These are phyloP conservation scores for Pseudonaja textilis DNA, from an alignment of 2,113 vertebrate genomes.

Conservation along the genomic window DNA sequence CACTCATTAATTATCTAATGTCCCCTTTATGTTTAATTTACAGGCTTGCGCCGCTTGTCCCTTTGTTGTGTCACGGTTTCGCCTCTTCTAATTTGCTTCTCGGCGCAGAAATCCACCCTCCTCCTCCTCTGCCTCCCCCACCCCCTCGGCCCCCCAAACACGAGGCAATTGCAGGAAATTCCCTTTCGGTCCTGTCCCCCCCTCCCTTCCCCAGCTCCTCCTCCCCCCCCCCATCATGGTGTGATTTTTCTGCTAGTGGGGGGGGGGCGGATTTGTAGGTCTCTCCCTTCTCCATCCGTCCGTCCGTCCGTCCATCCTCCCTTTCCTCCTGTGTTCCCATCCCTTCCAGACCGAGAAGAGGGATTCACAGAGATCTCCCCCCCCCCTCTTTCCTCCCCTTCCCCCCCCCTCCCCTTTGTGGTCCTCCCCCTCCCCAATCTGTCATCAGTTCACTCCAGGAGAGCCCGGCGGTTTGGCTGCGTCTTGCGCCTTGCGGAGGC, in stretches of 20 bases:
- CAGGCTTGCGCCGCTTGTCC: conserved; percentile 78
- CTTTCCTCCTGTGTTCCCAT: neutral
- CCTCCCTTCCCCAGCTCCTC: neutral
- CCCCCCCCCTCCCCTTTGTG: neutral
- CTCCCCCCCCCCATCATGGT: neutral
- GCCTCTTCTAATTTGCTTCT: conserved; percentile 28
- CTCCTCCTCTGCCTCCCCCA: neutral
- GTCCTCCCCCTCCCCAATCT: neutral
- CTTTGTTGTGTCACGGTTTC: conserved; percentile 71
- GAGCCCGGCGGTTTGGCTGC: conserved; percentile 13
- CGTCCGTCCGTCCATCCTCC: too few relatives aligned
- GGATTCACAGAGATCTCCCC: neutral
- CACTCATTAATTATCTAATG: conserved; percentile 85
- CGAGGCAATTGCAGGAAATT: conserved; percentile 16
- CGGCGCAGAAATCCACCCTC: conserved; percentile 13
- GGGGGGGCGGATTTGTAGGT: neutral
- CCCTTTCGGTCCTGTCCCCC: conserved; percentile 6
- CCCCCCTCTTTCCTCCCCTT: too few relatives aligned
- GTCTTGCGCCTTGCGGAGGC: neutral
- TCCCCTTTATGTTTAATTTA: conserved; percentile 87
- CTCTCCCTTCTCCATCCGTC: neutral
- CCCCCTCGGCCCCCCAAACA: conserved; percentile 1
- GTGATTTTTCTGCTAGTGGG: neutral
- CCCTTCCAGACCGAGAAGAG: conserved; percentile 3
- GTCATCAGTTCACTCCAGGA: conserved; percentile 18